These are phyloP conservation scores for Panagrolaimus sp. DNA, from an alignment of 1,140 invertebrate genomes.

Conservation along the genomic window DNA sequence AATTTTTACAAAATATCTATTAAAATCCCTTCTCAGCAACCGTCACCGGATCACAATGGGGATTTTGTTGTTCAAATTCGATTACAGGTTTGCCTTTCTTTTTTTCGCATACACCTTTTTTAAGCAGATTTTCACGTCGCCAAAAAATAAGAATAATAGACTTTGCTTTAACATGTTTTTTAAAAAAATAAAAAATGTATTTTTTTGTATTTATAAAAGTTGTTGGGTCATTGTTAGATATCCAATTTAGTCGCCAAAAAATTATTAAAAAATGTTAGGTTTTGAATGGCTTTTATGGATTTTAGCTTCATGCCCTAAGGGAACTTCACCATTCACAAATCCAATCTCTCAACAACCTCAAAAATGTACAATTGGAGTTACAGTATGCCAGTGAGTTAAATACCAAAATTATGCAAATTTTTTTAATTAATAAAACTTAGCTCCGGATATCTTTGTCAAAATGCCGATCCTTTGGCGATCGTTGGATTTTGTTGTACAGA, in stretches of 20 bases:
- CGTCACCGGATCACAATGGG: constrained; percentile 20
- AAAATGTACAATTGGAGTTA: constrained; percentile 27
- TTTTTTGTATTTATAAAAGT: neutral
- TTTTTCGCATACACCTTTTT: constrained; percentile 6
- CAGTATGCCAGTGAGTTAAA: constrained; percentile 18
- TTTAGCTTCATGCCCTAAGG: constrained; percentile 23
- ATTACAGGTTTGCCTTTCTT: constrained; percentile 16
- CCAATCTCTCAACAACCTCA: constrained; percentile 11
- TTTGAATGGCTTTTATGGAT: constrained; percentile 16
- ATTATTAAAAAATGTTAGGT: neutral
- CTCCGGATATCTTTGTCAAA: constrained; percentile 26
- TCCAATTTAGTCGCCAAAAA: neutral
- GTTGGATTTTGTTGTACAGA: constrained; percentile 24
- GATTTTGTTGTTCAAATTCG: constrained; percentile 24
- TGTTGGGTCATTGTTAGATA: constrained; percentile 9
- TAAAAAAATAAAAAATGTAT: no score
- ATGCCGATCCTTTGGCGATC: constrained; percentile 10
- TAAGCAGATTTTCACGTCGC: neutral
- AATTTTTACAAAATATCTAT: no score
- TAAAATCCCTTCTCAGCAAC: no score
- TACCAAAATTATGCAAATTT: neutral
- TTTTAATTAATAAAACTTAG: neutral
- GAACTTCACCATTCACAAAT: constrained; percentile 21
- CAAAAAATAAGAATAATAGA: neutral
- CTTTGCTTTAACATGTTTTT: neutral